Evolutionary conservation across 2,113 vertebrate species (phyloP), one percentile per base, ranked within the genome.

Genomic region (Gadus chalcogrammus): DNA sequence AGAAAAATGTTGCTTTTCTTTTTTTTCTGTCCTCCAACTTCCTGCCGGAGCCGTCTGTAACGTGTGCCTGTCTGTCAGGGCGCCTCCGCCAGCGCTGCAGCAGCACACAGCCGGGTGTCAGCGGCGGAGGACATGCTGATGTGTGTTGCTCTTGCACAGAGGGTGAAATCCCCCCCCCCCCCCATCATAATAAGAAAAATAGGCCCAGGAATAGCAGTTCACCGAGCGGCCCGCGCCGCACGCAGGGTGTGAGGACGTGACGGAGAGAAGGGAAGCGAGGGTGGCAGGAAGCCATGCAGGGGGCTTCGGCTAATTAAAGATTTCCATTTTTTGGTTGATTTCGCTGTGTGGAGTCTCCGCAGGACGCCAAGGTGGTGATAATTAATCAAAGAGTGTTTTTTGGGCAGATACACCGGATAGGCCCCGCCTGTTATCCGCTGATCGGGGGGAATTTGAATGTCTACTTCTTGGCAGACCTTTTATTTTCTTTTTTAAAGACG

Each of bases 211-310:
- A 81, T 75, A 82, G 70, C 79, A 75, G 70, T 48, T 42, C 69
- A 55, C 17, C 1, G 76, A 69, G 15, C 60, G 70, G 73, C 67
- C 42, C 48, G 56, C 82, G 72, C 78, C 69, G 87, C 69, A 79
- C 82, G 82, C 69, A 71, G 82, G 81, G 77, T 82, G 84, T 80
- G 87, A 86, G 80, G 71, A 84, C 80, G 76, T 75, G 69, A 77
- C 66, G 73, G 38, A 73, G 67, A 70, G 42, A 1, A 48, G 8
- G 42, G 42, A 11, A 13, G 42, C 42, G 59, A 12, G 18, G 70
- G 65, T 31, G 68, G 73, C 53, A 24, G 69, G 53, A 61, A 67
- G 76, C 73, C 70, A 77, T 67, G 42, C 75, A 72, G 64, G 65
- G 75, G 71, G 73, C 8, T 20, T 71, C 73, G 56, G 69, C 77